Conservation (phyloP, 1,140 invertebrate genomes). For the Atta colombica region DNA sequence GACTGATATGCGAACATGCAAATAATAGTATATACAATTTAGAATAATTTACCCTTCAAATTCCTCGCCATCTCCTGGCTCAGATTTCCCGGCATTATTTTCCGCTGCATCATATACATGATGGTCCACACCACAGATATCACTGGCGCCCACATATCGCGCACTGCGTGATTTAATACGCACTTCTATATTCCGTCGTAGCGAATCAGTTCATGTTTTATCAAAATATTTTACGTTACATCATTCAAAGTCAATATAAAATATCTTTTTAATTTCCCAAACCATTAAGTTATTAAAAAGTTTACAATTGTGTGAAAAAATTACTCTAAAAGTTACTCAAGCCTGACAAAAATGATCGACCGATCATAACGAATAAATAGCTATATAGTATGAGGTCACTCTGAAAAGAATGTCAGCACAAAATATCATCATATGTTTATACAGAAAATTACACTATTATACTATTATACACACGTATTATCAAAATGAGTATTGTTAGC, state of each 20-base stretch:
- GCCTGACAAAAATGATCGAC: slow-evolving; percentile 28
- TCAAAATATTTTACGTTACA: neutral
- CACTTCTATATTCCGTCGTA: neutral
- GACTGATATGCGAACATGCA: too few species aligned
- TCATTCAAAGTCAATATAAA: neutral
- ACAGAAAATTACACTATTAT: neutral
- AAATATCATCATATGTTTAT: slow-evolving; percentile 42
- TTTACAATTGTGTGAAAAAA: slow-evolving; percentile 1
- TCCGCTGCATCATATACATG: slow-evolving; percentile 72
- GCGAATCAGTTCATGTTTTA: neutral
- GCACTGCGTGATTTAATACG: slow-evolving; percentile 18
- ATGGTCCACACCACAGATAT: slow-evolving; percentile 74
- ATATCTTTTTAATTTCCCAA: neutral
- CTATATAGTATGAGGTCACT: slow-evolving; percentile 9
- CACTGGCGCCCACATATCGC: slow-evolving; percentile 72
- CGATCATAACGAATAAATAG: slow-evolving; percentile 35
- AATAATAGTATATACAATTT: slow-evolving; percentile 20
- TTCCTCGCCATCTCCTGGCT: slow-evolving; percentile 9
- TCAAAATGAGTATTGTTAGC: neutral
- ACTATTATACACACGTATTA: too few species aligned
- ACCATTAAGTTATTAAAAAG: neutral
- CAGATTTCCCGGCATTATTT: slow-evolving; percentile 36
- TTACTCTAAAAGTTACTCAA: neutral
- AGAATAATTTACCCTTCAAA: slow-evolving; percentile 54
- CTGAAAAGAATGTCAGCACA: slow-evolving; percentile 44